Evolutionary conservation across 1,140 invertebrate genomes (phyloP), one percentile per base, ranked within the genome.

Genomic region (Antheraea pernyi): DNA sequence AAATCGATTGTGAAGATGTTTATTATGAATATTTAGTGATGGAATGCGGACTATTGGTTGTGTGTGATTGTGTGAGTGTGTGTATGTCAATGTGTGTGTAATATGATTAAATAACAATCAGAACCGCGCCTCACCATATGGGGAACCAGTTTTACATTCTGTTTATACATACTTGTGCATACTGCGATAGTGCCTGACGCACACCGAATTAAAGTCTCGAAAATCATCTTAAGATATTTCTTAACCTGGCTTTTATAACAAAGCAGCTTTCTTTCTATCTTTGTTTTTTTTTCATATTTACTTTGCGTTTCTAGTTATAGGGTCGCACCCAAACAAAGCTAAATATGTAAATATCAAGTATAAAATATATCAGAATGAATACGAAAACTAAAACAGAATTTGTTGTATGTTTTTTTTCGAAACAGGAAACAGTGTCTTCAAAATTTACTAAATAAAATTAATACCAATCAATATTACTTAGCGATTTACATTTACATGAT

Each of bases 41-140:
- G 84, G 87, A 87, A 88, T 89, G 87, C 86, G 86, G 87, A 84
- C 83, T 78, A 80, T 79, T 60, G 66, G 16, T n/a, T 65, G 48
- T 58, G 65, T 13, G 30, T 67, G 53, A 37, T 19, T 19, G 39
- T 19, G 42, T 48, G 63, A 16, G 62, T 39, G 11, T 39, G 10
- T 8, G 36, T n/a, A 8, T 64, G 36, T 16, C 36, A 0, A n/a
- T 48, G 37, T 65, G 63, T 65, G 63, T 19, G 53, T 74, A 83
- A 84, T 84, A 79, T 81, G 79, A 82, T 86, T 84, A 82, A 86
- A 85, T 84, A 86, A 87, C 80, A 82, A 86, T 79, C 78, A 73
- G 72, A 48, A 67, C 65, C 62, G 75, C 78, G 75, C 66, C 73
- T 71, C 77, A 73, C 79, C 83, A 86, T 89, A 88, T 88, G 83